These are phyloP conservation scores for Unio delphinus DNA, from an alignment of 2,888 invertebrate species.

Conservation along the genomic window DNA sequence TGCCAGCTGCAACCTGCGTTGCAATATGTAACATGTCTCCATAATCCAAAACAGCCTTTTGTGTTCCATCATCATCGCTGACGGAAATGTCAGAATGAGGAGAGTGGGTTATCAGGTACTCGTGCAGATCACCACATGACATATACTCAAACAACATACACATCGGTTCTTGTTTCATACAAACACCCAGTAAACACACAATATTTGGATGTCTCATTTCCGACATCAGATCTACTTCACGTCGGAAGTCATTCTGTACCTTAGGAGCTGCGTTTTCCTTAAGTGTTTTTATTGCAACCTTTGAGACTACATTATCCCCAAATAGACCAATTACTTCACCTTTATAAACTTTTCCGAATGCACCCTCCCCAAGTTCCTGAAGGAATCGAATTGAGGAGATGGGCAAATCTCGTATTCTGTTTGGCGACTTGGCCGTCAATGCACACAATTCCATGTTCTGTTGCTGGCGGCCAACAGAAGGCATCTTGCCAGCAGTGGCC, in stretches of 20 bases:
- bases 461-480: constrained; percentile 25
- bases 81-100: constrained; percentile 78
- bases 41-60: constrained; percentile 64
- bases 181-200: constrained; percentile 93
- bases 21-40: constrained; percentile 90
- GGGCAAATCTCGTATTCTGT: constrained; percentile 87
- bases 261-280: constrained; percentile 94
- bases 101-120: constrained; percentile 92
- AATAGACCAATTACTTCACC: constrained; percentile 81
- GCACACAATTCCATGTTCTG: constrained; percentile 63
- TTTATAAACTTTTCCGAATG: constrained; percentile 98
- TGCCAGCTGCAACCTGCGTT: constrained; percentile 73
- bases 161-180: constrained; percentile 87
- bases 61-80: constrained; percentile 79
- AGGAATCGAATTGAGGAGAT: constrained; percentile 79
- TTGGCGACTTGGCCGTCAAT: constrained; percentile 57
- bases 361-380: constrained; percentile 75
- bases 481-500: constrained; percentile 29
- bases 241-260: constrained; percentile 91
- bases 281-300: constrained; percentile 93
- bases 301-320: constrained; percentile 73
- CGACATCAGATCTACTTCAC: constrained; percentile 95
- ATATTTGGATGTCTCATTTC: constrained; percentile 96
- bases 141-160: constrained; percentile 99
- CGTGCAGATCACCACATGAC: constrained; percentile 94